These are phyloP conservation scores for Oscheius sp. DNA, from an alignment of 2,888 invertebrate species.

Conservation along the genomic window DNA sequence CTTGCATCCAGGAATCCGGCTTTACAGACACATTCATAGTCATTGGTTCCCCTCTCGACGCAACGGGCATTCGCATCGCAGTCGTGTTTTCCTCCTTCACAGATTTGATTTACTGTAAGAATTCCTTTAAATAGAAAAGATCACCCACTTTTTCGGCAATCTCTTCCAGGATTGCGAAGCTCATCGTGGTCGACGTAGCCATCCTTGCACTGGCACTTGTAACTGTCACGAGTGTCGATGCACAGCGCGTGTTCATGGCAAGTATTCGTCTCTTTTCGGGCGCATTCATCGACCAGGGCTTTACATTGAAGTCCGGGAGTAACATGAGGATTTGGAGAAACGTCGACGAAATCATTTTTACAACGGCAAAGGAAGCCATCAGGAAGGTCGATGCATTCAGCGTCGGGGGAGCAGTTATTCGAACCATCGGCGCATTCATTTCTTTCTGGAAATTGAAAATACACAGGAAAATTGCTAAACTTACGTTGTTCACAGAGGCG, in stretches of 20 bases:
- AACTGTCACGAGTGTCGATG: slow-evolving; percentile 67
- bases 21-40: slow-evolving; percentile 67
- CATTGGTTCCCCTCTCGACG: slow-evolving; percentile 62
- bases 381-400: slow-evolving; percentile 87
- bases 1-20: slow-evolving; percentile 65
- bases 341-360: slow-evolving; percentile 67
- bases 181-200: slow-evolving; percentile 69
- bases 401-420: slow-evolving; percentile 88
- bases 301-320: slow-evolving; percentile 67
- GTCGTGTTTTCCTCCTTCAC: slow-evolving; percentile 64
- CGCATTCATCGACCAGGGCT: slow-evolving; percentile 70
- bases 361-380: slow-evolving; percentile 86
- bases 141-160: slow-evolving; percentile 58
- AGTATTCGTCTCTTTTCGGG: slow-evolving; percentile 61
- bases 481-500: slow-evolving; percentile 55
- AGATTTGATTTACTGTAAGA: slow-evolving; percentile 61
- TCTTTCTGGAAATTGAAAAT: slow-evolving; percentile 80
- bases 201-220: slow-evolving; percentile 70
- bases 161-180: slow-evolving; percentile 65
- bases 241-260: slow-evolving; percentile 71
- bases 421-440: slow-evolving; percentile 86
- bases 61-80: slow-evolving; percentile 66
- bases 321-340: slow-evolving; percentile 71
- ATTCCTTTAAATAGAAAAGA: background rate
- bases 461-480: background rate